Base-by-base conservation (phyloP, 2,888 invertebrate species). In the Chloroclystis v-ata region DNA sequence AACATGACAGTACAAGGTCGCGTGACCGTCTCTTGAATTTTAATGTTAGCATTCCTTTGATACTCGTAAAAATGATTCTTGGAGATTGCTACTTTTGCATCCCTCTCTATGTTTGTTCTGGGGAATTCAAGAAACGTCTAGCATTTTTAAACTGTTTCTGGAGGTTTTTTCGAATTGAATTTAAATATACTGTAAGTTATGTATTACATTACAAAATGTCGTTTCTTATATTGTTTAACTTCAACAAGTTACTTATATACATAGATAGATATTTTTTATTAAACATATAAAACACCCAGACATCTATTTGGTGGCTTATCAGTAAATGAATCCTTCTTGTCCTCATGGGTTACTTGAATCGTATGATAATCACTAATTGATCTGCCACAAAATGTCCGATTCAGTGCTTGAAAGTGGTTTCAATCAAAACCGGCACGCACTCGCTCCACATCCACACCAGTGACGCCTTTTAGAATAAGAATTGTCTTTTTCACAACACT, bases 391-490 rank as follows among this genome's bases (percentile, higher is more conserved):
- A 83, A 85, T 82, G 83, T 85, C 82, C 85, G 82, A 84, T 85
- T 84, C 78, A 67, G 72, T 58, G 74, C 67, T 70, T 74, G 72
- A 64, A 72, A 72, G 75, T 65, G 76, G 79, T 83, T 86, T 86
- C 85, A 85, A 86, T 86, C 86, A 85, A 80, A 84, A 78, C 75
- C 68, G 72, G 82, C 84, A 86, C 86, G 85, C 86, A 85, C 80
- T 80, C 82, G 75, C 72, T 72, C 73, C 84, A 83, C 80, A 83
- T 84, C 86, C 83, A 78, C 78, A 72, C 78, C 78, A 76, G 73
- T 70, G 67, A 67, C 74, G 82, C 80, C 82, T 84, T 85, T 85
- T 82, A 80, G 85, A 85, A 87, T 87, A 86, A 85, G 85, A 87
- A 86, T 87, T 83, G 86, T 86, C 84, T 86, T 87, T 85, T 86